These are phyloP conservation scores for Caerostris darwini DNA, from an alignment of 1,140 invertebrate species.

Conservation along the genomic window DNA sequence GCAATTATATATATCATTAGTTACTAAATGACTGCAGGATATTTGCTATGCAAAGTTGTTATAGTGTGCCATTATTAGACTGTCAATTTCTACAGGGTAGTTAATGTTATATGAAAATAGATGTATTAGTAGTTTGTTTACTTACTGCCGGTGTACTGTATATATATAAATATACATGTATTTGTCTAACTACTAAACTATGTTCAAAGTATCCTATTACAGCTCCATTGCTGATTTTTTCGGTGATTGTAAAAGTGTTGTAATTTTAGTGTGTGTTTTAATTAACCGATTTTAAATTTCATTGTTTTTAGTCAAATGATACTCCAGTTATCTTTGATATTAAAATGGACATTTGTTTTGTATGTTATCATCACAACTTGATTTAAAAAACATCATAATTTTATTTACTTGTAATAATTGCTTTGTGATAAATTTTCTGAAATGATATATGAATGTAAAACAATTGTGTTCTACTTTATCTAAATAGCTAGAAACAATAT, in stretches of 20 bases:
- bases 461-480: too few species aligned
- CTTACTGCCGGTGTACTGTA: constrained; percentile 76
- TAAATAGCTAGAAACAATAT: too few species aligned
- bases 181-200: constrained; percentile 71
- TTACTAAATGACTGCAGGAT: constrained; percentile 74
- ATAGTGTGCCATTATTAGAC: constrained; percentile 77
- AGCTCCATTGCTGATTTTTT: neutral
- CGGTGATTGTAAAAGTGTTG: neutral
- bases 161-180: constrained; percentile 61
- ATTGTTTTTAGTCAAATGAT: too few species aligned
- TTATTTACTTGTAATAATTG: too few species aligned
- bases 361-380: too few species aligned
- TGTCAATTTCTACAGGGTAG: constrained; percentile 77
- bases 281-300: too few species aligned
- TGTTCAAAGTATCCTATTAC: constrained; percentile 74
- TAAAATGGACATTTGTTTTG: too few species aligned
- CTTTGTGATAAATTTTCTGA: too few species aligned
- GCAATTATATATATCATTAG: constrained; percentile 70
- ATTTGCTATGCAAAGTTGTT: constrained; percentile 77
- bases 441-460: too few species aligned
- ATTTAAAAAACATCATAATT: too few species aligned
- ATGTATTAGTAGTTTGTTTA: constrained; percentile 77
- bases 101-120: constrained; percentile 77
- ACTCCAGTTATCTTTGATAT: too few species aligned
- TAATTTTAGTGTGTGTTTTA: neutral